Evolutionary conservation across 2,797 vertebrate species (phyloP).

Genomic region (Pangasius mekongensis): DNA sequence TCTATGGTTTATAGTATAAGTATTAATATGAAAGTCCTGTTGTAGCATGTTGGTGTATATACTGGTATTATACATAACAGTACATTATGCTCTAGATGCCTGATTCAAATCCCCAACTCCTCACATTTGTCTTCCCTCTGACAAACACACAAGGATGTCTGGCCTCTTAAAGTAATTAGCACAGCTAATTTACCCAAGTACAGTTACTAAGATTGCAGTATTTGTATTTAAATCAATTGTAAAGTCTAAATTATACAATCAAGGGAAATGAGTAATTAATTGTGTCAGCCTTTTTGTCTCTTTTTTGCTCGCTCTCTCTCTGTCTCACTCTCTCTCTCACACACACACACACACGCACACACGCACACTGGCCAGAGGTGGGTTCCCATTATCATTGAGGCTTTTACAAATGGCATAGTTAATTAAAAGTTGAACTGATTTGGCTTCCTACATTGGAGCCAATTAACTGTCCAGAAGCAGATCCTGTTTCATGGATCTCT

Average conservation of each 20-base stretch:
- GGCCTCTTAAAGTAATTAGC: slow-evolving; percentile 14
- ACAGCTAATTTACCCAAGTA: slow-evolving; percentile 54
- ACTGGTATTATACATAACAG: not conserved
- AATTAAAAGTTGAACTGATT: slow-evolving; percentile 65
- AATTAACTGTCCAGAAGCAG: slow-evolving; percentile 56
- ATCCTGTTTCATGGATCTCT: slow-evolving; percentile 46
- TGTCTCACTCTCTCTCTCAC: not conserved
- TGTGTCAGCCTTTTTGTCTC: slow-evolving; percentile 54
- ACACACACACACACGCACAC: not conserved
- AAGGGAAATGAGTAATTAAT: slow-evolving; percentile 69
- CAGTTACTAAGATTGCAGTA: slow-evolving; percentile 64
- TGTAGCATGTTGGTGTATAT: not conserved
- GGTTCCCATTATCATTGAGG: slow-evolving; percentile 63
- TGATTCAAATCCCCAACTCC: not conserved
- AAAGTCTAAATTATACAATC: slow-evolving; percentile 65
- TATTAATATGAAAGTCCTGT: not conserved
- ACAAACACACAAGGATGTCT: slow-evolving; percentile 11
- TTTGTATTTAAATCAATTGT: slow-evolving; percentile 51
- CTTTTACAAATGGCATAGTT: slow-evolving; percentile 62
- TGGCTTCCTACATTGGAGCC: slow-evolving; percentile 40
- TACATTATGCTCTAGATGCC: not conserved
- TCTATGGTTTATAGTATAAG: not conserved
- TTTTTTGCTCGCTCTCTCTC: slow-evolving; percentile 12
- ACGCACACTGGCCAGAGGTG: slow-evolving; percentile 50
- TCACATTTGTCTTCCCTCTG: not conserved